These are phyloP conservation scores for Fundulus diaphanus DNA, from an alignment of 2,797 vertebrate genomes.

Conservation along the genomic window DNA sequence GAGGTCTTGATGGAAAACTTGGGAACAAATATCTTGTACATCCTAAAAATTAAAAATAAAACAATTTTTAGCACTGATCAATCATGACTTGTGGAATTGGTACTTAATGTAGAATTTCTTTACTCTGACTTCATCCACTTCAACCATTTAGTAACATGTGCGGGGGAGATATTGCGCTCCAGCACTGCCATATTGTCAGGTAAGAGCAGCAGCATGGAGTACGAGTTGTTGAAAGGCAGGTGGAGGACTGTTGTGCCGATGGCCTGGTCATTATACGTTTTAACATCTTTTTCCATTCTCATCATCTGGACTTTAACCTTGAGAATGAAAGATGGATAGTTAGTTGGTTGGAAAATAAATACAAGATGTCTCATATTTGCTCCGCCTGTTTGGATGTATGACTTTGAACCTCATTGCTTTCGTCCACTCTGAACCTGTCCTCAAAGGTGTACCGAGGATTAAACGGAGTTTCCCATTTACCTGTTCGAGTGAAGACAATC, in stretches of 20 bases:
- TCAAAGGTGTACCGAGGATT: constrained; percentile 34
- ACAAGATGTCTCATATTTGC: not conserved
- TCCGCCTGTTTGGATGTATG: not conserved
- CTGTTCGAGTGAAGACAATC: constrained; percentile 54
- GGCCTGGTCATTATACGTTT: constrained; percentile 59
- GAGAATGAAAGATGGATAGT: constrained; percentile 23
- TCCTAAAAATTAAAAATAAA: constrained; percentile 61
- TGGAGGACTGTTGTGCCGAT: constrained; percentile 71
- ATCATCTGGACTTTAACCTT: constrained; percentile 83
- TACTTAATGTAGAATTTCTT: not conserved
- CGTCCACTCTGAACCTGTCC: constrained; percentile 65
- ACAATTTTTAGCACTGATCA: not conserved
- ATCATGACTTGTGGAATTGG: not conserved
- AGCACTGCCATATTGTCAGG: constrained; percentile 68
- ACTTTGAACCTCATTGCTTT: constrained; percentile 56
- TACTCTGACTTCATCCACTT: constrained; percentile 67
- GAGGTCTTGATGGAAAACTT: constrained; percentile 81
- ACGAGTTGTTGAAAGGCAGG: constrained; percentile 77
- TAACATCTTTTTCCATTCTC: constrained; percentile 23
- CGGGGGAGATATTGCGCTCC: constrained; percentile 59
- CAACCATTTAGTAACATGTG: constrained; percentile 76
- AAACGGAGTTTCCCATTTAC: constrained; percentile 78
- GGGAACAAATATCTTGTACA: constrained; percentile 61
- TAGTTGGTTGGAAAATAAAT: not conserved
- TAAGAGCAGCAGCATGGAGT: constrained; percentile 79